Conservation (phyloP, 2,797 vertebrate species). For the Myotis myotis region DNA sequence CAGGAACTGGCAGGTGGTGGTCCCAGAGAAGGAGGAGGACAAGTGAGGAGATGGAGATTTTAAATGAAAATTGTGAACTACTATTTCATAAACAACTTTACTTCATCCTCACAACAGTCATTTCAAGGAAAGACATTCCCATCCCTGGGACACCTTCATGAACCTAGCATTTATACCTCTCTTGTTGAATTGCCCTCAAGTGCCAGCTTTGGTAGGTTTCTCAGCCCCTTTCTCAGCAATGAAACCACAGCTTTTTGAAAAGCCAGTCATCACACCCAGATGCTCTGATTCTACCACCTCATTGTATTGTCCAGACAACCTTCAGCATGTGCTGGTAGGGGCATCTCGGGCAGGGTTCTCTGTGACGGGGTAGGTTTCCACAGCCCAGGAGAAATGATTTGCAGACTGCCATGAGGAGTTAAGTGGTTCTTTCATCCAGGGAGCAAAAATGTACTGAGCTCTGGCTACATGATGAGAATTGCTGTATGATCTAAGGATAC, state of each 20-base stretch:
- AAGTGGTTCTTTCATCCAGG: neutral
- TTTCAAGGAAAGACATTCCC: neutral
- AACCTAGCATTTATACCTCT: neutral
- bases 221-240: neutral
- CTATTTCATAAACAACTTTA: neutral
- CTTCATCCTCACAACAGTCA: neutral
- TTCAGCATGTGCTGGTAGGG: neutral
- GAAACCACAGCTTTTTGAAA: neutral
- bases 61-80: neutral
- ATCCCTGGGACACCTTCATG: neutral
- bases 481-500: neutral
- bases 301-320: neutral
- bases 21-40: neutral
- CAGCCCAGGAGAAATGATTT: neutral
- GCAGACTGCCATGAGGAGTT: neutral
- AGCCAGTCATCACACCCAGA: neutral
- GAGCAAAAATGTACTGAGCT: neutral
- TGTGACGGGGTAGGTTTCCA: neutral
- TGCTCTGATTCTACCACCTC: neutral
- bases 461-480: neutral
- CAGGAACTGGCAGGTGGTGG: neutral
- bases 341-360: neutral
- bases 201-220: neutral
- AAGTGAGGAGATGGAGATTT: neutral
- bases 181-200: neutral